phyloP scores from a whole-genome alignment of 2,888 invertebrate genomes.

The Epinotia ramella region DNA sequence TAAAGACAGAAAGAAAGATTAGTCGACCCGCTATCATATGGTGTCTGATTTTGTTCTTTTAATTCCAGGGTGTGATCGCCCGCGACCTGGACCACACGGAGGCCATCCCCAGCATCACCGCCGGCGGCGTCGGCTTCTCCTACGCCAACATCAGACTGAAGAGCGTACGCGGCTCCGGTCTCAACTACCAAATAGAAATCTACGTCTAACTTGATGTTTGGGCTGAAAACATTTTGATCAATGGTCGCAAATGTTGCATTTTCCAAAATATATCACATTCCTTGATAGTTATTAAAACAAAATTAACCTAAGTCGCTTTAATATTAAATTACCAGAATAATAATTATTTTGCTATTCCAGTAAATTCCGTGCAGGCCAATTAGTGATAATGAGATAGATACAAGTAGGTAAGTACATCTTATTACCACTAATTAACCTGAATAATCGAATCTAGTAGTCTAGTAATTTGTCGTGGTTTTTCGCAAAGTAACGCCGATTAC shows the following conservation, averaged over 20 bases:
- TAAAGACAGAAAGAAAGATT: too few relatives aligned
- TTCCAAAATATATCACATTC: background rate
- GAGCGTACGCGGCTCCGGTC: slow-evolving; percentile 75
- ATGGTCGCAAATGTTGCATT: background rate
- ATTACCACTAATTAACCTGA: too few relatives aligned
- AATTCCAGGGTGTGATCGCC: slow-evolving; percentile 75
- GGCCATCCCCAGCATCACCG: slow-evolving; percentile 67
- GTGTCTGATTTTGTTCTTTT: slow-evolving; percentile 3
- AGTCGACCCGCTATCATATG: too few relatives aligned
- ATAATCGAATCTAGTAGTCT: too few relatives aligned
- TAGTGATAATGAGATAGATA: too few relatives aligned
- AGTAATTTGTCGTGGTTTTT: too few relatives aligned
- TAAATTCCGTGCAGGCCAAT: too few relatives aligned
- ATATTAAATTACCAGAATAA: too few relatives aligned
- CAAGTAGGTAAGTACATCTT: too few relatives aligned
- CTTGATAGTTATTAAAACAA: background rate
- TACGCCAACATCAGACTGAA: slow-evolving; percentile 77
- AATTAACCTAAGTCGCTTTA: too few relatives aligned
- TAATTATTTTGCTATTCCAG: too few relatives aligned
- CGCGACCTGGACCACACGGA: slow-evolving; percentile 79
- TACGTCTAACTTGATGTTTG: slow-evolving; percentile 61
- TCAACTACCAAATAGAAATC: slow-evolving; percentile 77
- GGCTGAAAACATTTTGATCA: background rate
- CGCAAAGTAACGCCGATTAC: too few relatives aligned
- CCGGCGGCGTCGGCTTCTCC: slow-evolving; percentile 78